Evolutionary conservation across 2,888 invertebrate species (phyloP).

Genomic region (Dendrolimus pini): DNA sequence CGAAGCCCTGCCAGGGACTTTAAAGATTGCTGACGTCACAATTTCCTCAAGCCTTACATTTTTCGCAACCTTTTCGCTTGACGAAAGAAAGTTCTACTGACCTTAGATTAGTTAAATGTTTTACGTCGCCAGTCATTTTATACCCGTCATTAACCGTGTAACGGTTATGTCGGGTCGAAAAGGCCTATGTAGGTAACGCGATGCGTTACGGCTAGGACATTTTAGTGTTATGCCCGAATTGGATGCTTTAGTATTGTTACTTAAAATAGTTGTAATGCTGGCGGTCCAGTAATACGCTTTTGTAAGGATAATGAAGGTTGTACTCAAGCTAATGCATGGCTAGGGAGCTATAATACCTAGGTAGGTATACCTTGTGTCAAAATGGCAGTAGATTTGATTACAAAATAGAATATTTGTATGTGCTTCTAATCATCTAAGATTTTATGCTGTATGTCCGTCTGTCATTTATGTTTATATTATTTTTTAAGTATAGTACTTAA

Average conservation of each 20-base stretch:
- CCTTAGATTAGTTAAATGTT: slow-evolving; percentile 63
- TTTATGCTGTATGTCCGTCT: too few relatives aligned
- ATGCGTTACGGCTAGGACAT: slow-evolving; percentile 6
- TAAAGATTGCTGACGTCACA: neutral
- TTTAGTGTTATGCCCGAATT: slow-evolving; percentile 3
- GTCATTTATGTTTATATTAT: too few relatives aligned
- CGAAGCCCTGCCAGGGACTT: too few relatives aligned
- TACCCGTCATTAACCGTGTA: slow-evolving; percentile 57
- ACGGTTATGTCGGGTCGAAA: slow-evolving; percentile 48
- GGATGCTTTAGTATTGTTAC: neutral
- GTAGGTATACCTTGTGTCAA: too few relatives aligned
- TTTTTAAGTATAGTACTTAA: too few relatives aligned
- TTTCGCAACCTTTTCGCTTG: slow-evolving; percentile 15
- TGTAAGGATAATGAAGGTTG: neutral
- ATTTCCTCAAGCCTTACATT: neutral
- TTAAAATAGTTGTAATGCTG: neutral
- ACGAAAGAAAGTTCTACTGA: slow-evolving; percentile 37
- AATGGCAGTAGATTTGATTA: too few relatives aligned
- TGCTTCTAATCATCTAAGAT: too few relatives aligned
- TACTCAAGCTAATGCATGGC: neutral
- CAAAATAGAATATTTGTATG: too few relatives aligned
- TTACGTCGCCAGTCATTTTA: slow-evolving; percentile 49
- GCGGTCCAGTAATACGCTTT: neutral
- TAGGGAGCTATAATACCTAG: too few relatives aligned
- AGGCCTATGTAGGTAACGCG: slow-evolving; percentile 12